These are phyloP conservation scores for Zaprionus capensis DNA, from an alignment of 1,140 invertebrate species.

Conservation along the genomic window DNA sequence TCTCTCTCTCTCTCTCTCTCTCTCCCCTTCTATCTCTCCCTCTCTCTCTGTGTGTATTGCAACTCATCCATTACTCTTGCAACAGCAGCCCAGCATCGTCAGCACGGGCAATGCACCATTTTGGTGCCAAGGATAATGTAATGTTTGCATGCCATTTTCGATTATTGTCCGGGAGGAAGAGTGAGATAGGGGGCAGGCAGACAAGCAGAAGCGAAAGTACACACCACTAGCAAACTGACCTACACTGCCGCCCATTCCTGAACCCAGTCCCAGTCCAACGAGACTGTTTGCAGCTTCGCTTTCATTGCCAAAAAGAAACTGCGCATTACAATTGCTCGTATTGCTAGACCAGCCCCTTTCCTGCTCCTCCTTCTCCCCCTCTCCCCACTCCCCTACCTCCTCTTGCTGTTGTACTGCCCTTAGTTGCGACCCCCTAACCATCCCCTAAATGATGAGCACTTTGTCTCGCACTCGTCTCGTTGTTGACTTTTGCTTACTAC, in stretches of 20 bases:
- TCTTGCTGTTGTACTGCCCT: neutral
- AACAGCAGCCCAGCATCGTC: slow-evolving; percentile 17
- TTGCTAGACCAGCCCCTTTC: neutral
- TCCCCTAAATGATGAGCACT: slow-evolving; percentile 25
- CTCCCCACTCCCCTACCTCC: neutral
- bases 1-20: neutral
- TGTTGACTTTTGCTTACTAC: slow-evolving; percentile 77
- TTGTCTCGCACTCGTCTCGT: slow-evolving; percentile 44
- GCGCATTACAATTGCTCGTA: slow-evolving; percentile 60
- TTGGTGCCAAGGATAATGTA: slow-evolving; percentile 73
- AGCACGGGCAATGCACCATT: slow-evolving; percentile 67
- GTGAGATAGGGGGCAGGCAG: neutral
- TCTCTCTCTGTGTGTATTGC: neutral
- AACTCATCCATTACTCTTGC: slow-evolving; percentile 30
- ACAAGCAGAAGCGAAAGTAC: slow-evolving; percentile 61
- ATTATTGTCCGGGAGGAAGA: slow-evolving; percentile 34
- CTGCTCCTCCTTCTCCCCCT: neutral
- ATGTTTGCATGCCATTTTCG: slow-evolving; percentile 70
- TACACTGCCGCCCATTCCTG: slow-evolving; percentile 54
- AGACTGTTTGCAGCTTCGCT: slow-evolving; percentile 6
- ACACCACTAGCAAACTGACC: slow-evolving; percentile 67
- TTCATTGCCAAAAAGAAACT: slow-evolving; percentile 60
- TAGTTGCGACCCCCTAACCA: slow-evolving; percentile 26
- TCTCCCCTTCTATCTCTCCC: neutral
- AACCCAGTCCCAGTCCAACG: slow-evolving; percentile 22